A percentile compares a stretch with the other conserved stretches of the same genome.
Evolutionary conservation across 2,113 vertebrate species (phyloP).

Genomic region (Phocoena phocoena): DNA sequence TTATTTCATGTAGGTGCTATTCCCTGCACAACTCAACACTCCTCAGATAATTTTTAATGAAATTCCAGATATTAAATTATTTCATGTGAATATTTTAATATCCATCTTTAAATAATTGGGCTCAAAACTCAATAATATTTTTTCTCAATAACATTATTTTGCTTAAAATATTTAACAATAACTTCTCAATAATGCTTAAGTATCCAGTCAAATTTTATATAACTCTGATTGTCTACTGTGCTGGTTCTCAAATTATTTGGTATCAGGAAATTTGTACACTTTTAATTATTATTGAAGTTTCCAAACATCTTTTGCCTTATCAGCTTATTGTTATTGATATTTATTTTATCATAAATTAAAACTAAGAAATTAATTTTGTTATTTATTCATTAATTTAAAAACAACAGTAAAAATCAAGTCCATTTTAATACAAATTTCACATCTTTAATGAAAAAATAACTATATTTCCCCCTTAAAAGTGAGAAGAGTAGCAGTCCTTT

Average conservation of each 20-base stretch:
- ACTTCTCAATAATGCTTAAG: background rate
- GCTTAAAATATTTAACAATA: background rate
- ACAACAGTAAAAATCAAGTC: background rate
- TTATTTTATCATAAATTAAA: background rate
- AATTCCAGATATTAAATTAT: background rate
- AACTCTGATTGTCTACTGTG: background rate
- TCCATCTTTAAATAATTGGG: background rate
- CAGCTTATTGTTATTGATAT: background rate
- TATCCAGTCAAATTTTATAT: background rate
- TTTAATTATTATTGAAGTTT: background rate
- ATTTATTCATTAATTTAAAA: background rate
- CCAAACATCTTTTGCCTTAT: background rate
- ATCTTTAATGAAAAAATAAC: background rate
- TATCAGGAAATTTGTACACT: background rate
- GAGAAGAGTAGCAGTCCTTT: background rate
- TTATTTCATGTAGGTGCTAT: background rate
- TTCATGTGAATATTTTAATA: background rate
- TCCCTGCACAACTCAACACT: background rate
- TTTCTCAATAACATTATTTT: background rate
- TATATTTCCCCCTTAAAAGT: background rate
- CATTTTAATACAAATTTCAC: background rate
- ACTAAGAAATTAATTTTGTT: background rate
- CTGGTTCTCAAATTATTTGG: background rate
- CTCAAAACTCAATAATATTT: background rate
- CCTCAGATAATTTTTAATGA: background rate